These are phyloP conservation scores for Eupeodes latifasciatus DNA, from an alignment of 2,888 invertebrate species.

Conservation along the genomic window DNA sequence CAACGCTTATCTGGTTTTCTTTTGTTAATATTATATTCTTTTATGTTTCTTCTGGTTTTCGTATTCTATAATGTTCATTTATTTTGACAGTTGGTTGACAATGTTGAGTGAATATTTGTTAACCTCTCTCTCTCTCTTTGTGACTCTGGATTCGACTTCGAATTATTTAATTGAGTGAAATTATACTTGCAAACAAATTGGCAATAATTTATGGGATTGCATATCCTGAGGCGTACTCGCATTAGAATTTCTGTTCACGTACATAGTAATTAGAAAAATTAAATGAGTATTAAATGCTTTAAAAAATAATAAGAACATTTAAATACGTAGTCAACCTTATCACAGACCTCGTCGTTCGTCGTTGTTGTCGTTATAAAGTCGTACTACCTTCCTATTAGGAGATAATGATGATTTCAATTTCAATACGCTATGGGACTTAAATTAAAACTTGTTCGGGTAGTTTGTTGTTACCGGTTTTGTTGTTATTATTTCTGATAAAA, in stretches of 20 bases:
- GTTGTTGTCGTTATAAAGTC: no score
- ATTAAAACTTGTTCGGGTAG: no score
- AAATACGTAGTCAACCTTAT: background rate
- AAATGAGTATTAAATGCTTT: no score
- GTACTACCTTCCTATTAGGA: no score
- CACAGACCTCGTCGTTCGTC: no score
- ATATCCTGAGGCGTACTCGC: slow-evolving; percentile 4
- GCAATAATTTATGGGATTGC: background rate
- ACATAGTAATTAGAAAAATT: background rate
- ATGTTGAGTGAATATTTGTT: background rate
- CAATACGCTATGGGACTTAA: no score
- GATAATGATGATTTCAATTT: no score
- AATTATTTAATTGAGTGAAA: slow-evolving; percentile 7
- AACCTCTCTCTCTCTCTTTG: no score
- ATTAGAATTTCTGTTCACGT: background rate
- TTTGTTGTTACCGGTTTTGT: no score
- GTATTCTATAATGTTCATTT: background rate
- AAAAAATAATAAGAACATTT: no score
- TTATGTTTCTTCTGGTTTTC: background rate
- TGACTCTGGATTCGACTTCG: no score
- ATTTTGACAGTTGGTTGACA: slow-evolving; percentile 21
- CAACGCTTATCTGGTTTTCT: slow-evolving; percentile 22
- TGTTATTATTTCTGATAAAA: no score
- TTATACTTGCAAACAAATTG: background rate
- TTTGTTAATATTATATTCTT: slow-evolving; percentile 14